Percentiles rank a stretch among this genome's conserved stretches.
Evolutionary conservation across 35 echinoderm and acorn worm genomes (phyloP).

Genomic region (Ptychodera flava): DNA sequence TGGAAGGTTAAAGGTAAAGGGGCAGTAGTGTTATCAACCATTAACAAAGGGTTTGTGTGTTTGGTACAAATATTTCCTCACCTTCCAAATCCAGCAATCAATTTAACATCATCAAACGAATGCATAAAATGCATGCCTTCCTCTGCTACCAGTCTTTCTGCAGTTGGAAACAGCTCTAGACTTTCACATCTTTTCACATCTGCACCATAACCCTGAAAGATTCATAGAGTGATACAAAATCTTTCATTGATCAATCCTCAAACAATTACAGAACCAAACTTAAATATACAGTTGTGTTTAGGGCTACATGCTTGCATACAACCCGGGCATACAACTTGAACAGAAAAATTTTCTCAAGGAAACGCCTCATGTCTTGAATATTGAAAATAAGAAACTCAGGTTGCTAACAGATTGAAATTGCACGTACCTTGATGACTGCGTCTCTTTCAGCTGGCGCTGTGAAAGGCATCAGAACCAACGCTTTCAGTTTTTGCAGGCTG

Average conservation of each 20-base stretch:
- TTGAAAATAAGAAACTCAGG: not conserved
- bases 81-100: conserved; percentile 75
- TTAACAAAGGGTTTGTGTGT: too few relatives aligned
- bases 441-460: conserved; percentile 64
- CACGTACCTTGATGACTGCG: conserved; percentile 49
- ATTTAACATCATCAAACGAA: conserved; percentile 76
- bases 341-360: not conserved
- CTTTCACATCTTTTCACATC: conserved; percentile 33
- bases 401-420: too few relatives aligned
- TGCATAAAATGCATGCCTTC: conserved; percentile 76
- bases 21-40: too few relatives aligned
- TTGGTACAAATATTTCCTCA: too few relatives aligned
- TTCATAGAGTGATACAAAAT: not conserved
- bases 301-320: not conserved
- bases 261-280: not conserved
- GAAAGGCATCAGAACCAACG: conserved; percentile 49
- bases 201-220: conserved; percentile 62
- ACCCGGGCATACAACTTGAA: not conserved
- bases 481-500: conserved; percentile 35
- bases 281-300: not conserved
- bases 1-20: too few relatives aligned
- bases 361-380: not conserved
- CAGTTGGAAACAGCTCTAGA: conserved; percentile 26
- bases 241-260: not conserved
- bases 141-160: conserved; percentile 44